Conservation (phyloP, 2,113 vertebrate genomes). For the Ameiurus melas region DNA sequence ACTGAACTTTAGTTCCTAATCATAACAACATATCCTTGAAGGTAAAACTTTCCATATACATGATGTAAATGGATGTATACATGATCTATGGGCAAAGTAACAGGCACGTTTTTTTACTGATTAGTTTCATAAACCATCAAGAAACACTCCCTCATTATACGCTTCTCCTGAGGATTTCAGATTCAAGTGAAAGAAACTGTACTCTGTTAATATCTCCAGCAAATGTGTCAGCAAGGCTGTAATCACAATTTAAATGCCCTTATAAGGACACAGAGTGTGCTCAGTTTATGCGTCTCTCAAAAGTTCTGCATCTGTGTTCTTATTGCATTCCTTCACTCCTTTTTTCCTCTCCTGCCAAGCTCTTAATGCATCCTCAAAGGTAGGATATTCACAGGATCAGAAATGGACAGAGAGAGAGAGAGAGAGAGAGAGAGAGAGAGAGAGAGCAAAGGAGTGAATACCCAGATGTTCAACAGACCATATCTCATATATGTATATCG, state of each 20-base stretch:
- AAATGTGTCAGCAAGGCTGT: slow-evolving; percentile 47
- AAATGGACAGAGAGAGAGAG: slow-evolving; percentile 33
- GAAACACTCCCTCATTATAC: slow-evolving; percentile 40
- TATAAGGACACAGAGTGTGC: slow-evolving; percentile 60
- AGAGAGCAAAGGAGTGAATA: neutral
- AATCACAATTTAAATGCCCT: slow-evolving; percentile 59
- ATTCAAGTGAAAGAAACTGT: slow-evolving; percentile 28
- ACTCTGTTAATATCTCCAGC: slow-evolving; percentile 35
- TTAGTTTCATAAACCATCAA: slow-evolving; percentile 41
- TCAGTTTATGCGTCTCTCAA: slow-evolving; percentile 43
- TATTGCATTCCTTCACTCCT: slow-evolving; percentile 44
- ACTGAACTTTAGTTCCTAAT: neutral
- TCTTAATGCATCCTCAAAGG: slow-evolving; percentile 40
- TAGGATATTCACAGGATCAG: slow-evolving; percentile 51
- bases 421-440: slow-evolving; percentile 22
- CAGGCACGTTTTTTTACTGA: neutral
- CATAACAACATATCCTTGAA: neutral
- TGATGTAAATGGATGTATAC: neutral
- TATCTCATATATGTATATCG: slow-evolving; percentile 35
- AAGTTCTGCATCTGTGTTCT: slow-evolving; percentile 37
- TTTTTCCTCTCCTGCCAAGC: slow-evolving; percentile 49
- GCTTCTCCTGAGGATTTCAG: slow-evolving; percentile 30
- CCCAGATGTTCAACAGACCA: slow-evolving; percentile 47
- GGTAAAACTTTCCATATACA: slow-evolving; percentile 24
- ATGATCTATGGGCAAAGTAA: slow-evolving; percentile 26